Evolutionary conservation across 2,113 vertebrate species (phyloP).

Genomic region (Rhadina sibilatrix): DNA sequence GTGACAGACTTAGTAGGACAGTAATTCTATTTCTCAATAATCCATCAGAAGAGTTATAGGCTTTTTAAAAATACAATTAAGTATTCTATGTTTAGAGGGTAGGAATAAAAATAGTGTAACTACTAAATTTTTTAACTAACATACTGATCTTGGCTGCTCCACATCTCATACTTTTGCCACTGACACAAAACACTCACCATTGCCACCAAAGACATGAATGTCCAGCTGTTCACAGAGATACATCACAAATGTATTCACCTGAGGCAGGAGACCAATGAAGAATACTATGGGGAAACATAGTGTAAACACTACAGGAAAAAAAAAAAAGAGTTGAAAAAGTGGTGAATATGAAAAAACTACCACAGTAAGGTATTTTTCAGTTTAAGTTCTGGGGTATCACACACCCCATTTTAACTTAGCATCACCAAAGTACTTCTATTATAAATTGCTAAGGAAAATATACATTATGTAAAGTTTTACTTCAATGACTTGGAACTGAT

Average conservation of each 20-base stretch:
- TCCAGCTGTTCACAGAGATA: constrained; percentile 98
- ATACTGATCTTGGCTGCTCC: background rate
- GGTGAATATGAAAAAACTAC: background rate
- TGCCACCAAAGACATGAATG: constrained; percentile 97
- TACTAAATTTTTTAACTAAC: background rate
- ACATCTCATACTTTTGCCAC: background rate
- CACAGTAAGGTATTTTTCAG: background rate
- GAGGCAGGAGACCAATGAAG: constrained; percentile 96
- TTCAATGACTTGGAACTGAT: background rate
- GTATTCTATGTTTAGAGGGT: background rate
- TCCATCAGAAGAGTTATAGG: background rate
- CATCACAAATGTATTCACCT: constrained; percentile 99
- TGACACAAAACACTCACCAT: constrained; percentile 80
- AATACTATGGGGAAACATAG: constrained; percentile 97
- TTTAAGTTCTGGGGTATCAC: background rate
- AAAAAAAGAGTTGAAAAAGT: background rate
- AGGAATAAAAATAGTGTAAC: background rate
- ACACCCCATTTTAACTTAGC: background rate
- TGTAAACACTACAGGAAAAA: constrained; percentile 83
- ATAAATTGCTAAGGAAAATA: background rate
- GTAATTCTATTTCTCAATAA: background rate
- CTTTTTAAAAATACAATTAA: background rate
- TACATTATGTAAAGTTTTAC: background rate
- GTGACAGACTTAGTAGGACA: background rate
- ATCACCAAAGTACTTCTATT: background rate